Evolutionary conservation across 2,113 vertebrate genomes (phyloP).

Genomic region (Paralichthys olivaceus): DNA sequence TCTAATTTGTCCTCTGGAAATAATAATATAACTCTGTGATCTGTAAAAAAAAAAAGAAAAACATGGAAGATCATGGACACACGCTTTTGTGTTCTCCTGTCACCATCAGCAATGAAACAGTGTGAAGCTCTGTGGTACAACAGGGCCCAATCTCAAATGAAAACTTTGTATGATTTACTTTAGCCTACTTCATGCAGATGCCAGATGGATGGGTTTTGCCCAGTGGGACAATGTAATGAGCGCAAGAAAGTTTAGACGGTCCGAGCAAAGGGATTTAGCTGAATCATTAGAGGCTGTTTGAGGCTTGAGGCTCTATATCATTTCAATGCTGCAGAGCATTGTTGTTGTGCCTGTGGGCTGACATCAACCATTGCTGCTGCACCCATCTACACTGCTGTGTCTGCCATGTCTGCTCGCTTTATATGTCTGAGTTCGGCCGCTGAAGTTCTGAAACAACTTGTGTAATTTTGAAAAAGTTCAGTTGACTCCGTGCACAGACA

Average conservation of each 20-base stretch:
- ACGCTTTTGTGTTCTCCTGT: background rate
- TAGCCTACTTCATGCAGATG: constrained; percentile 26
- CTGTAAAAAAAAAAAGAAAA: background rate
- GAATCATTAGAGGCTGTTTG: background rate
- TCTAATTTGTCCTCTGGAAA: background rate
- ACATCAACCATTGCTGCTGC: background rate
- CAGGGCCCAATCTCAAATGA: background rate
- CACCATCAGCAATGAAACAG: constrained; percentile 13
- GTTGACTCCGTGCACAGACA: background rate
- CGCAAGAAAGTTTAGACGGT: constrained; percentile 12
- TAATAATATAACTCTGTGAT: background rate
- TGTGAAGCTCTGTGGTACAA: background rate
- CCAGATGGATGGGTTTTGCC: constrained; percentile 14
- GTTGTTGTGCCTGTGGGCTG: background rate
- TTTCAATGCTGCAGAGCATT: background rate
- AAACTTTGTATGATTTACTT: constrained; percentile 1
- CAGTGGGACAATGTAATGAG: constrained; percentile 26
- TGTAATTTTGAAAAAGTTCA: background rate
- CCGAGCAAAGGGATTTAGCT: constrained; percentile 11
- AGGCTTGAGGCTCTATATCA: background rate
- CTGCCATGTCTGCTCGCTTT: too few relatives aligned
- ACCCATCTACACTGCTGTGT: background rate
- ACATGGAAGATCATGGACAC: background rate
- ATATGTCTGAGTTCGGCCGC: too few relatives aligned
- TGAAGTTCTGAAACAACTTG: too few relatives aligned